These are phyloP conservation scores for Aphidius colemani DNA, from an alignment of 2,888 invertebrate species.

Conservation along the genomic window DNA sequence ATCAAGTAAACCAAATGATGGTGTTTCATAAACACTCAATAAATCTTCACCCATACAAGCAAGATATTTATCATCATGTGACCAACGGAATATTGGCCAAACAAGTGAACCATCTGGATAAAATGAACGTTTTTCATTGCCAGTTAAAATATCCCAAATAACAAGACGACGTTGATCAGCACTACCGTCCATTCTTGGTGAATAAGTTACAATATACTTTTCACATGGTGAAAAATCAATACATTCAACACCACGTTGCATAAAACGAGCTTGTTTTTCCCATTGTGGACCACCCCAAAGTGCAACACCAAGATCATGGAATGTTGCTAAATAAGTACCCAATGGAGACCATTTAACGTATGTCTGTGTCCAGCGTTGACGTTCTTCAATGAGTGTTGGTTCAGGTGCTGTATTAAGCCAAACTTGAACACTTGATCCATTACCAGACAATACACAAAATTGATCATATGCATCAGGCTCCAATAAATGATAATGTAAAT, in stretches of 20 bases:
- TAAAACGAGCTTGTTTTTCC: slow-evolving; percentile 88
- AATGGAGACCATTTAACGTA: slow-evolving; percentile 97
- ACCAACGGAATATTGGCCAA: slow-evolving; percentile 98
- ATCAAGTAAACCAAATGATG: slow-evolving; percentile 90
- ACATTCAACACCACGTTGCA: slow-evolving; percentile 87
- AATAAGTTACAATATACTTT: slow-evolving; percentile 93
- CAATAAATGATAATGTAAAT: slow-evolving; percentile 89
- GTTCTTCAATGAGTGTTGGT: slow-evolving; percentile 79
- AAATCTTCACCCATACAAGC: slow-evolving; percentile 84
- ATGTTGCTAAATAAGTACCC: slow-evolving; percentile 95
- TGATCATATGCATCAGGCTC: slow-evolving; percentile 97
- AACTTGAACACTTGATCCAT: slow-evolving; percentile 75
- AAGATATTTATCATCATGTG: slow-evolving; percentile 92
- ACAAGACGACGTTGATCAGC: slow-evolving; percentile 83
- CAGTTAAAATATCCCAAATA: slow-evolving; percentile 97
- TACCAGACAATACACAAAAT: slow-evolving; percentile 87
- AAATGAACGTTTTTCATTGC: slow-evolving; percentile 90
- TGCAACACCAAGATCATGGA: slow-evolving; percentile 93
- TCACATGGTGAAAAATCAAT: slow-evolving; percentile 98
- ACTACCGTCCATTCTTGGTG: slow-evolving; percentile 73
- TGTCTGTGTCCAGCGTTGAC: slow-evolving; percentile 95
- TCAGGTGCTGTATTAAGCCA: slow-evolving; percentile 91
- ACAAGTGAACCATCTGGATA: slow-evolving; percentile 80
- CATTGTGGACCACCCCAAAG: slow-evolving; percentile 97
- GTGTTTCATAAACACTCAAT: slow-evolving; percentile 94